Conservation (phyloP, 2,113 vertebrate genomes). For the Strix uralensis region DNA sequence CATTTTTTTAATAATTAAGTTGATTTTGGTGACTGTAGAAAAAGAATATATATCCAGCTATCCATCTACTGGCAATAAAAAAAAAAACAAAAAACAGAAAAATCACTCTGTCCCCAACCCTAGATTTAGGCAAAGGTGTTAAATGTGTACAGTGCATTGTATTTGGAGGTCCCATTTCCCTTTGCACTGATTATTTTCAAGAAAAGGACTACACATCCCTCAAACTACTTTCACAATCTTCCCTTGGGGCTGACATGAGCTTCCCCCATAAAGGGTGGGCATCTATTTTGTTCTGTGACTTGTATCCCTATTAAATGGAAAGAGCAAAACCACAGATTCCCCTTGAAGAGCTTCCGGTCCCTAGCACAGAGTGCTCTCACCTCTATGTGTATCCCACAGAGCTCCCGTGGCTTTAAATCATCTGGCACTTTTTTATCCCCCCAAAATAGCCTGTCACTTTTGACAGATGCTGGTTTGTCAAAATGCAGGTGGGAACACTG, state of each 20-base stretch:
- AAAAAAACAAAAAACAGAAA: not conserved
- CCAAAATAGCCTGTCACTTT: not conserved
- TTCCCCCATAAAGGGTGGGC: not conserved
- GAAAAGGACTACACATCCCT: not conserved
- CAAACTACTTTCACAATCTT: not conserved
- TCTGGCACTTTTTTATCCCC: fast-evolving
- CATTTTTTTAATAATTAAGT: not conserved
- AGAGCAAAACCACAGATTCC: not conserved
- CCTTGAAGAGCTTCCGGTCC: not conserved
- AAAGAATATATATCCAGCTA: not conserved
- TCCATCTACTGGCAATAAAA: not conserved
- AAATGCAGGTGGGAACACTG: not conserved
- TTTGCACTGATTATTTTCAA: not conserved
- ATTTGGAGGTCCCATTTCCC: not conserved
- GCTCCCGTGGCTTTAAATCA: not conserved
- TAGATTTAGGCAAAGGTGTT: not conserved
- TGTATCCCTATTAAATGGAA: not conserved
- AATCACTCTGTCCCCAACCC: not conserved
- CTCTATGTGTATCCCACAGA: not conserved
- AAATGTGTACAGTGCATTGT: fast-evolving
- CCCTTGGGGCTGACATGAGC: not conserved
- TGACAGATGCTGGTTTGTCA: not conserved
- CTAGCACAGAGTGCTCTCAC: not conserved
- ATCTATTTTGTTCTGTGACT: not conserved
- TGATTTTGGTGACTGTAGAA: not conserved